A percentile compares a stretch with the other conserved stretches of the same genome.
Evolutionary conservation across 2,113 vertebrate genomes (phyloP).

Genomic region (Diadophis punctatus): DNA sequence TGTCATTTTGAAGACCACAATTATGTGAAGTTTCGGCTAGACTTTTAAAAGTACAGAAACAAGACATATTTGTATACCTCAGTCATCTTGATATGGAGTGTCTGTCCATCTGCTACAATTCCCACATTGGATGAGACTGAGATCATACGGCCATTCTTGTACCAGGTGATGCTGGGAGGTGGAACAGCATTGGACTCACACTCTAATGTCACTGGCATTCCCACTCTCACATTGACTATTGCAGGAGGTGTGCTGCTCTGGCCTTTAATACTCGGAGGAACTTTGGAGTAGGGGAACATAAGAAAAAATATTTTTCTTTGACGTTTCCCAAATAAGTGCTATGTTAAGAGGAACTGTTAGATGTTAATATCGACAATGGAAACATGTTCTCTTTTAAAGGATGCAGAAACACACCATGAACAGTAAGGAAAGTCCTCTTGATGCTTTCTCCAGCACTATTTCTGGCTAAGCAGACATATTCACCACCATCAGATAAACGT

Average conservation of each 20-base stretch:
- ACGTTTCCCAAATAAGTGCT: neutral
- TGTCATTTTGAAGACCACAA: neutral
- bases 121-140: conserved; percentile 70
- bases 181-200: conserved; percentile 92
- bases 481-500: conserved; percentile 85
- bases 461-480: conserved; percentile 87
- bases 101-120: conserved; percentile 76
- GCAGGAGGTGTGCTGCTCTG: conserved; percentile 73
- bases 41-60: neutral
- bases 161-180: conserved; percentile 87
- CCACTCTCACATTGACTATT: conserved; percentile 75
- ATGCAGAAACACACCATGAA: conserved; percentile 80
- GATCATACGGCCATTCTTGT: conserved; percentile 81
- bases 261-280: conserved; percentile 90
- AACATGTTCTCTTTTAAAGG: neutral
- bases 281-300: conserved; percentile 62
- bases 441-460: conserved; percentile 88
- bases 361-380: neutral
- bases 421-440: conserved; percentile 83
- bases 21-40: neutral
- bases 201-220: conserved; percentile 71
- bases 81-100: conserved; percentile 74
- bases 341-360: neutral
- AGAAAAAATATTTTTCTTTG: conserved; percentile 21
- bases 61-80: conserved; percentile 74